Percentiles rank a stretch among this genome's conserved stretches.
Evolutionary conservation across 2,797 vertebrate genomes (phyloP).

Genomic region (Oreochromis mossambicus): DNA sequence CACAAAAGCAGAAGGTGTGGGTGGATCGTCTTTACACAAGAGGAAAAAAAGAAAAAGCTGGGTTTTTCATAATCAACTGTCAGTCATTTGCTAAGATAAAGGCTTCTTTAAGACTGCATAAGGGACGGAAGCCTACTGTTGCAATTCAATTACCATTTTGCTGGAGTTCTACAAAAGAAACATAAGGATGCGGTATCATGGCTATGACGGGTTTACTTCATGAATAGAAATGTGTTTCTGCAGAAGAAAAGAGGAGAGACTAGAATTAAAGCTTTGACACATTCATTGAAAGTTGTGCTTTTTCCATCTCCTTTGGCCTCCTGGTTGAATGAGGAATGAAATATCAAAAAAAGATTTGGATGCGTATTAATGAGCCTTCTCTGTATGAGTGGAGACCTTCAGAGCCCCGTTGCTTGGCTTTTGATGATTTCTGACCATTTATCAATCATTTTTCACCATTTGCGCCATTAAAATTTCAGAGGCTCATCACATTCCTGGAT

Average conservation of each 20-base stretch:
- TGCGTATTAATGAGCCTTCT: conserved; percentile 43
- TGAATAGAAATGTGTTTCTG: conserved; percentile 69
- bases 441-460: not conserved
- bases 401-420: not conserved
- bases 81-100: conserved; percentile 72
- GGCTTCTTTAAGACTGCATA: conserved; percentile 62
- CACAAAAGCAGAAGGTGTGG: conserved; percentile 64
- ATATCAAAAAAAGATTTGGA: conserved; percentile 47
- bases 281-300: conserved; percentile 59
- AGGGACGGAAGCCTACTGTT: conserved; percentile 48
- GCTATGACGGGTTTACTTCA: conserved; percentile 52
- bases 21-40: conserved; percentile 50
- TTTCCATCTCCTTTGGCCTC: conserved; percentile 48
- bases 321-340: conserved; percentile 46
- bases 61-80: conserved; percentile 65
- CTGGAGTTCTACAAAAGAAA: conserved; percentile 62
- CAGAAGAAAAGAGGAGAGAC: conserved; percentile 57
- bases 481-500: not conserved
- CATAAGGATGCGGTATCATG: conserved; percentile 63
- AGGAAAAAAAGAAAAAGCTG: not conserved
- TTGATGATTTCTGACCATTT: not conserved
- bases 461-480: not conserved
- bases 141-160: conserved; percentile 70
- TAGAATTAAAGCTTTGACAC: conserved; percentile 66
- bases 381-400: conserved; percentile 30